Evolutionary conservation across 2,113 vertebrate species (phyloP), one percentile per base, ranked within the genome.

Genomic region (Turnix velox): DNA sequence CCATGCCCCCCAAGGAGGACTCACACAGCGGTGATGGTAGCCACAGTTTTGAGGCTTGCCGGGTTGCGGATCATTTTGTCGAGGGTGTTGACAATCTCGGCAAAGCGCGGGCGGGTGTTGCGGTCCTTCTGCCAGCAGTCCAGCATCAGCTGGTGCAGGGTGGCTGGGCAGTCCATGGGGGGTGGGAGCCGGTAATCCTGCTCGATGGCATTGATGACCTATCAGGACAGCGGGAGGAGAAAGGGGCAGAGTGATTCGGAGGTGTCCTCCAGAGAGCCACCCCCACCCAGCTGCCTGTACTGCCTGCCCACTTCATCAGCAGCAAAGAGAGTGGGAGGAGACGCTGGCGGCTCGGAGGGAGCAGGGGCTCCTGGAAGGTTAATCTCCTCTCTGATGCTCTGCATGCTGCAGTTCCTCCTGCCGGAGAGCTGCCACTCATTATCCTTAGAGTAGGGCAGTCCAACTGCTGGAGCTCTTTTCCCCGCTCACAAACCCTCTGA

Each of bases 51-150:
- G 96, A 99, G 99, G 98, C 99, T 99, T 84, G 99, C 98, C 14
- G 99, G 99, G 96, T 99, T 99, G 87, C 99, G 99, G 97, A 99
- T 99, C 98, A 99, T 99, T 96, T 99, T 99, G 96, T 99, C 99
- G 14, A 99, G 97, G 45, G 99, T 99, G 97, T 98, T 99, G 97
- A 99, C 99, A 18, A 99, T 99, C 97, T 99, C 99, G 1, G 98
- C 94, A 97, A 99, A 99, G 85, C 99, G 99, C 10, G 99, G 99
- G 79, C 99, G 98, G 61, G 98, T 98, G 54, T 99, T 99, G 72
- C 99, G 99, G 97, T 99, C 99, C 97, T 99, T 99, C 97, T 99
- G 99, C 99, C 99, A 99, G 93, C 99, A 99, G 97, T 99, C 99
- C 90, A 99, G 96, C 99, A 99, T 99, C 80, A 99, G 97, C 96